These are phyloP conservation scores for Dexiosoma caninum DNA, from an alignment of 2,888 invertebrate genomes.

Conservation along the genomic window DNA sequence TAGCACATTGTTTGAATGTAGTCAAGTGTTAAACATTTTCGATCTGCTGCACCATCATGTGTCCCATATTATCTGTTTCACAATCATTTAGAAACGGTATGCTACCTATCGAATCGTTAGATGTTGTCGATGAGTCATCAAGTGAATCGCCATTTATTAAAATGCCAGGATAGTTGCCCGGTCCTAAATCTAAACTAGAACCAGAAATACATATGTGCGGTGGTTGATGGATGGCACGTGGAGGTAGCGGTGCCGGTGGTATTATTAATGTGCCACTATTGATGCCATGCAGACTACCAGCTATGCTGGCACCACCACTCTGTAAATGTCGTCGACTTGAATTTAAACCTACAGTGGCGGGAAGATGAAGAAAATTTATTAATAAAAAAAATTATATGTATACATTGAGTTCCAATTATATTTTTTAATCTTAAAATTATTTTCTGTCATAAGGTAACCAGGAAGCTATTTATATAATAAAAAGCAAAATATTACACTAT, in stretches of 20 bases:
- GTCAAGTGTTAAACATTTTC: constrained; percentile 58
- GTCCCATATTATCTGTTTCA: constrained; percentile 57
- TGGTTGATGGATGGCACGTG: constrained; percentile 77
- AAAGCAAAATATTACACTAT: too few relatives aligned
- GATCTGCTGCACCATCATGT: constrained; percentile 46
- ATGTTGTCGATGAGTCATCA: constrained; percentile 56
- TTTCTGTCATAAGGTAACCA: too few relatives aligned
- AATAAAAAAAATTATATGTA: not conserved
- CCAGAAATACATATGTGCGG: constrained; percentile 77
- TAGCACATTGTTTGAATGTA: constrained; percentile 10
- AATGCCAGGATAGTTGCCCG: constrained; percentile 70
- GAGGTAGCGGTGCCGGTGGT: constrained; percentile 78
- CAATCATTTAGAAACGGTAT: constrained; percentile 60
- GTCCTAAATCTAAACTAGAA: constrained; percentile 62
- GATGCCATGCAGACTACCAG: constrained; percentile 78
- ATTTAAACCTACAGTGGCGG: constrained; percentile 72
- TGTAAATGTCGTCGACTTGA: constrained; percentile 78
- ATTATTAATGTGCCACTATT: constrained; percentile 77
- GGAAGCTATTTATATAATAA: too few relatives aligned
- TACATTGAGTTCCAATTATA: too few relatives aligned
- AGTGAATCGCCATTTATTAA: constrained; percentile 69
- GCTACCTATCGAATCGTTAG: constrained; percentile 58
- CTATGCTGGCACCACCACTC: constrained; percentile 76
- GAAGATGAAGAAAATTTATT: not conserved
- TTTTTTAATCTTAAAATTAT: too few relatives aligned